A percentile compares a stretch with the other conserved stretches of the same genome.
These are phyloP conservation scores for Etheostoma perlongum DNA, from an alignment of 2,797 vertebrate species.

Conservation along the genomic window DNA sequence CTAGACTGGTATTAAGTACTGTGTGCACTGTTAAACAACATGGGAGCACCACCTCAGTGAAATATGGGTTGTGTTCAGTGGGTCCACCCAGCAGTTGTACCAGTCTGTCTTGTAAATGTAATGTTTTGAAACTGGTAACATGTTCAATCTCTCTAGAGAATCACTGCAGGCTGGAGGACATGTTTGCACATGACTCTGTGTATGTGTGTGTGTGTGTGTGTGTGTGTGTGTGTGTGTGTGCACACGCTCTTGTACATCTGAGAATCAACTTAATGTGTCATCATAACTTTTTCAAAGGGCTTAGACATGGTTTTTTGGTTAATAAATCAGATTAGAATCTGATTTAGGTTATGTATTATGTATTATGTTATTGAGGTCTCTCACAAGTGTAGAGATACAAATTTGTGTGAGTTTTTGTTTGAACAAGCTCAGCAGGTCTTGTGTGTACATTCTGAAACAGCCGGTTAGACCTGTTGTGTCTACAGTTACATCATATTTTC, in stretches of 20 bases:
- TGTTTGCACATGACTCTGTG: conserved; percentile 3
- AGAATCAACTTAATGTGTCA: too few relatives aligned
- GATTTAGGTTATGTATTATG: neutral
- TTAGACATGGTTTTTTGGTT: neutral
- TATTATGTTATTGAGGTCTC: neutral
- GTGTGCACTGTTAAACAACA: neutral
- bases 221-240: neutral
- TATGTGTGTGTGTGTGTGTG: conserved; percentile 2
- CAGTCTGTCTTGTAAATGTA: neutral
- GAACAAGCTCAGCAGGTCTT: conserved; percentile 1
- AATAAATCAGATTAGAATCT: neutral
- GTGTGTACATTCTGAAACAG: conserved; percentile 15
- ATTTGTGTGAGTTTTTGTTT: conserved; percentile 15
- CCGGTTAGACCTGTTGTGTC: conserved; percentile 31
- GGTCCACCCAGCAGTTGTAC: neutral
- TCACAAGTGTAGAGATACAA: neutral
- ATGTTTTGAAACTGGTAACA: neutral
- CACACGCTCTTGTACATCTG: neutral
- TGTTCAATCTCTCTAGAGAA: neutral
- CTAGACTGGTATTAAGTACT: neutral
- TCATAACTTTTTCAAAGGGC: neutral
- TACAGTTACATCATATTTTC: neutral
- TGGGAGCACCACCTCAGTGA: neutral
- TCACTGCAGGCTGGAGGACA: conserved; percentile 6
- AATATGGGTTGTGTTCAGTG: too few relatives aligned